Evolutionary conservation across 1,140 invertebrate species (phyloP).

Genomic region (Drosophila dunni): DNA sequence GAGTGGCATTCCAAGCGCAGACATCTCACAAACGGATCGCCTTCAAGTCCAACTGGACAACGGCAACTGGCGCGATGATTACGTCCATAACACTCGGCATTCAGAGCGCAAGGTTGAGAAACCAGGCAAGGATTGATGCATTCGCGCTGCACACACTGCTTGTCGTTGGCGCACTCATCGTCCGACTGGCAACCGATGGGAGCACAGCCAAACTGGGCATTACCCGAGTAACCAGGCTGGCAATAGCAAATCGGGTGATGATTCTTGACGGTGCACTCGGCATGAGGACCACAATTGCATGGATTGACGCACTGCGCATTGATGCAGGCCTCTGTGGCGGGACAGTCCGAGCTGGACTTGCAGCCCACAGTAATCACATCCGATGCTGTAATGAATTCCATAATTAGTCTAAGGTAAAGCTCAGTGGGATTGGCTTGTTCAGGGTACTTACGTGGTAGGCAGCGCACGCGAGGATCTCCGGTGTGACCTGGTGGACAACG

Average conservation of each 20-base stretch:
- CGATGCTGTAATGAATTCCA: slow-evolving; percentile 83
- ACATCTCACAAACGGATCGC: slow-evolving; percentile 92
- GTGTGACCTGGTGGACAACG: slow-evolving; percentile 91
- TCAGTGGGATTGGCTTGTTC: accelerated
- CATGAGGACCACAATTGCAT: slow-evolving; percentile 93
- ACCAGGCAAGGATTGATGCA: slow-evolving; percentile 92
- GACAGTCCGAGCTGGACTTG: slow-evolving; percentile 91
- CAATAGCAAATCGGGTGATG: slow-evolving; percentile 94
- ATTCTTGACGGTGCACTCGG: slow-evolving; percentile 91
- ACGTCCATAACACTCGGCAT: slow-evolving; percentile 92
- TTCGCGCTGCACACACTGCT: slow-evolving; percentile 92
- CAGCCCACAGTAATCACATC: slow-evolving; percentile 88
- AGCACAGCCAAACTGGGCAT: slow-evolving; percentile 91
- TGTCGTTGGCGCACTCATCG: slow-evolving; percentile 90
- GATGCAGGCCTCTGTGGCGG: slow-evolving; percentile 91
- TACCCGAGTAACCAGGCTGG: slow-evolving; percentile 91
- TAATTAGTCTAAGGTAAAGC: neutral
- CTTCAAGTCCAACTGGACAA: slow-evolving; percentile 89
- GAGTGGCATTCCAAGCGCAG: slow-evolving; percentile 92
- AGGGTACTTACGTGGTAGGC: slow-evolving; percentile 89
- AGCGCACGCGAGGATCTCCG: slow-evolving; percentile 90
- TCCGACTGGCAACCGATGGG: slow-evolving; percentile 93
- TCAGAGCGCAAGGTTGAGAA: slow-evolving; percentile 91
- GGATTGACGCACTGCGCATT: slow-evolving; percentile 92
- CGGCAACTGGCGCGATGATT: slow-evolving; percentile 91